Percentiles rank a stretch among this genome's conserved stretches.
These are phyloP conservation scores for Cheilosia grossa DNA, from an alignment of 2,888 invertebrate species.

Conservation along the genomic window DNA sequence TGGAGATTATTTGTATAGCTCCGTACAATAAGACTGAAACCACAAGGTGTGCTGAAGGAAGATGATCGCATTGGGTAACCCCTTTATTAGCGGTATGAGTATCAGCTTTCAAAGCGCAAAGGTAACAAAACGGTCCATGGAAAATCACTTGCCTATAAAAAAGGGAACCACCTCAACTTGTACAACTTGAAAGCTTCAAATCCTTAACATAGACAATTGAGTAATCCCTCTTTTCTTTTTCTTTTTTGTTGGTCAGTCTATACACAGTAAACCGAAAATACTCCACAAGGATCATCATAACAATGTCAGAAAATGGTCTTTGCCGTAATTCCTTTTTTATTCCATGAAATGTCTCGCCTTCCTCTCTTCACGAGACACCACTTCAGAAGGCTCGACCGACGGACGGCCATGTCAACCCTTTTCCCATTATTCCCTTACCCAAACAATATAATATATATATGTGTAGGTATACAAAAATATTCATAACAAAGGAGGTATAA, in stretches of 20 bases:
- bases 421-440: slow-evolving; percentile 22
- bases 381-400: slow-evolving; percentile 10
- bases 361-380: slow-evolving; percentile 6
- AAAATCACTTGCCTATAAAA: background rate
- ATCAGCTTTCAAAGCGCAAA: background rate
- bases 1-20: background rate
- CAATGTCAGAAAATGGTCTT: slow-evolving; percentile 48
- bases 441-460: background rate
- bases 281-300: slow-evolving; percentile 51
- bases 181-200: background rate
- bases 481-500: slow-evolving; percentile 25
- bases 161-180: background rate
- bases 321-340: slow-evolving; percentile 29
- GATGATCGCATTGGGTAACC: background rate
- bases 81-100: background rate
- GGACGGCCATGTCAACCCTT: slow-evolving; percentile 5
- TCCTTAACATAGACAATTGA: slow-evolving; percentile 26
- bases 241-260: slow-evolving; percentile 6
- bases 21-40: background rate
- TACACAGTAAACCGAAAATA: slow-evolving; percentile 17
- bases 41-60: background rate
- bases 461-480: slow-evolving; percentile 24
- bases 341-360: slow-evolving; percentile 5
- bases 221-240: background rate
- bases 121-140: background rate